Percentiles rank a stretch among this genome's conserved stretches.
phyloP scores from a whole-genome alignment of 2,113 vertebrate genomes.

The Prietella phreatophila region DNA sequence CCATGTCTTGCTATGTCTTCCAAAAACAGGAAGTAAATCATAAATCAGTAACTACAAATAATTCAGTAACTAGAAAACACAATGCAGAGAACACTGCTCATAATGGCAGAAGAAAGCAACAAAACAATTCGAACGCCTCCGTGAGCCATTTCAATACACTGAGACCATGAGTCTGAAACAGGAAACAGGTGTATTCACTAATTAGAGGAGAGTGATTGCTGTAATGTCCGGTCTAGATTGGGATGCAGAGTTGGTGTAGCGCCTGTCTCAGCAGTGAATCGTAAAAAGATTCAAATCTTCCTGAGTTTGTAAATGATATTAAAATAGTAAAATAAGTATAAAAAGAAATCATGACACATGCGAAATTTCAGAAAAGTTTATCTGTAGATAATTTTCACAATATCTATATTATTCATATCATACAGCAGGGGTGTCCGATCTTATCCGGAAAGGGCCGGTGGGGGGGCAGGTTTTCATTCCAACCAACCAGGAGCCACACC shows the following conservation, averaged over 20 bases:
- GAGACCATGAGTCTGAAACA: background rate
- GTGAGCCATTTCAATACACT: background rate
- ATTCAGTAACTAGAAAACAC: background rate
- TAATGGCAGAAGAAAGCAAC: too few relatives aligned
- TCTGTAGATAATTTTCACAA: background rate
- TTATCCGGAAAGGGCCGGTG: too few relatives aligned
- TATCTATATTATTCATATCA: background rate
- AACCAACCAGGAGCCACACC: too few relatives aligned
- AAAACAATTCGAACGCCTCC: background rate
- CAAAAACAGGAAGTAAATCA: background rate
- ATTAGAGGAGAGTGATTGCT: background rate
- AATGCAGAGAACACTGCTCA: background rate
- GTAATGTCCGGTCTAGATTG: background rate
- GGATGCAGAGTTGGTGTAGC: background rate
- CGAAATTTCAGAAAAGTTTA: background rate
- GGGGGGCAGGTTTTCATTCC: too few relatives aligned
- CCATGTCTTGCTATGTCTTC: background rate
- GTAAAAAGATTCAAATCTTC: background rate
- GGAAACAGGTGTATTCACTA: slow-evolving; percentile 4
- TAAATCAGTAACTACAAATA: background rate
- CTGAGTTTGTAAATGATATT: background rate
- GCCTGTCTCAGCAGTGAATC: background rate
- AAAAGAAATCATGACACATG: background rate
- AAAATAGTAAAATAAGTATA: background rate
- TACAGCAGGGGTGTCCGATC: too few relatives aligned